Evolutionary conservation across 92 coral and sea anemone species (phyloP), one percentile per base, ranked within the genome.

Genomic region (Porites rus): DNA sequence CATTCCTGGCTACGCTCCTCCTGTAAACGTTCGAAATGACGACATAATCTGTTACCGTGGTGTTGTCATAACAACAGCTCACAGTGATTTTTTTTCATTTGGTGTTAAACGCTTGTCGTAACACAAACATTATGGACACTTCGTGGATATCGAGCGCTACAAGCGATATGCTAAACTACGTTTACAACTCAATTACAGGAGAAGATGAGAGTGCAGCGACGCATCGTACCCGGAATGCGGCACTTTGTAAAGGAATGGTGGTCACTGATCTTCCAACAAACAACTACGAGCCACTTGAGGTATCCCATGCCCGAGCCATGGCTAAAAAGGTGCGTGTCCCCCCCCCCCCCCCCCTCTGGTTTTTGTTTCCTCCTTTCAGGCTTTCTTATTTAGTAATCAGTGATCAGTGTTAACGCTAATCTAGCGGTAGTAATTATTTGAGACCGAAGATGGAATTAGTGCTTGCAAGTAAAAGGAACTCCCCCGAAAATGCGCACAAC

Each of bases 261-360:
- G 56, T 79, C 7, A 66, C 50, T 13, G 84, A 79, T 19, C 84
- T 79, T 7, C 84, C 84, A 8, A 79, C 84, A 13, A 79, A 79
- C 22, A 79, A 79, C 84, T 79, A 65, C 51, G 84, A 65, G 8
- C 84, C 84, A 25, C 73, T 79, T 24, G 84, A 79, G 22, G 65
- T 14, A 8, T 66, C 65, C 1, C 74, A 51, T 22, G 84, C 52
- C 7, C 65, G 65, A 51, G 60, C 63, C 18, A 22, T 12, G 65
- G 65, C 74, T 6, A 65, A 65, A 51, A 79, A 79, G 74, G 84
- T 79, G 24, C 63, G 25, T 10, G 51, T 9, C 53, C 24, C 16
- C 19, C 11, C 64, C 67, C 51, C n/a, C 52, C 8, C 38, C 6
- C 65, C 53, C 22, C 43, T 3, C 22, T 74, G 0, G 8, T 25